Evolutionary conservation across 2,888 invertebrate genomes (phyloP), one percentile per base, ranked within the genome.

Genomic region (Rotaria magnacalcarata): DNA sequence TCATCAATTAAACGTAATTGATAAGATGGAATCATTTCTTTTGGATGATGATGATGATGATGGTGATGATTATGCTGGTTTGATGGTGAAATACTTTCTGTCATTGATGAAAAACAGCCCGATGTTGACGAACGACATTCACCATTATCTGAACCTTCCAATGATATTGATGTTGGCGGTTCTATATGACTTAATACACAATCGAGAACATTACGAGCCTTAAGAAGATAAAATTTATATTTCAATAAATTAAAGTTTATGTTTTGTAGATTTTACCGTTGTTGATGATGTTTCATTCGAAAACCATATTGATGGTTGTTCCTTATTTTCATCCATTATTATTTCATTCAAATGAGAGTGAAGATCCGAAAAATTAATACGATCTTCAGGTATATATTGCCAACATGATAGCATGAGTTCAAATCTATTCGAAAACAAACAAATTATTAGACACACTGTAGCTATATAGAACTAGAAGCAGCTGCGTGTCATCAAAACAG

Each of bases 81-180:
- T 19, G 34, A 16, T 34, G 34, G 67, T 16, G 67, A 67, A 34
- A 2, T 67, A 34, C 67, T 67, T 34, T 67, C 67, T 16, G 67
- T 67, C 67, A 67, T 67, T 34, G 80, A 80, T 24, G 80, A 80
- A 47, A 47, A 80, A 80, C 80, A 47, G 8, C 80, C 80, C 11
- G 80, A 80, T 47, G 47, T 80, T 80, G 80, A 47, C n/a, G 80
- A 80, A 47, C 80, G 80, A 80, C 47, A 80, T 47, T 80, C 80
- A 47, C 80, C 80, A 47, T 6, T 21, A 47, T 80, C 80, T 21
- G 80, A 80, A 34, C 34, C 34, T 67, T 67, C 67, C 5, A 34
- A 41, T 67, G 67, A 67, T 27, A 67, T 34, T 7, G 67, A 67
- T 67, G 67, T 67, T 41, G 67, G 67, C 11, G 67, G 67, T 67